Conservation (phyloP, 2,888 invertebrate species). For the Zelleria hepariella region DNA sequence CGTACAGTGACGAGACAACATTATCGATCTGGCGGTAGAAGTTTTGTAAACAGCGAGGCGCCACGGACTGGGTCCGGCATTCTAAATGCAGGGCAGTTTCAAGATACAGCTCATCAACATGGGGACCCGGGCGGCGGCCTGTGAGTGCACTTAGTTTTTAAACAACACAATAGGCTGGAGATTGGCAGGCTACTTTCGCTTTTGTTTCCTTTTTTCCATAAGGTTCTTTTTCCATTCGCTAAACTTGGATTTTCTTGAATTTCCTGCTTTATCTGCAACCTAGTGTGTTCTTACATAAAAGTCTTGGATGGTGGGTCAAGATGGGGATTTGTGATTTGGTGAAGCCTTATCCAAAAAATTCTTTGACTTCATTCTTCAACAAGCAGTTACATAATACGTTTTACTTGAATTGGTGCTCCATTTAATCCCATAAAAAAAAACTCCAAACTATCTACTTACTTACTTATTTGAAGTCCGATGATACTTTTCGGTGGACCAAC, state of each 20-base stretch:
- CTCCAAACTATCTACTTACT: no score
- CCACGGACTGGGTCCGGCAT: constrained; percentile 17
- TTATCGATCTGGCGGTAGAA: background rate
- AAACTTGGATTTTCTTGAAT: background rate
- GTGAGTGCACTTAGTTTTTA: constrained; percentile 70
- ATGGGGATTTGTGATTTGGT: no score
- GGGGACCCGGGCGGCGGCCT: constrained; percentile 95
- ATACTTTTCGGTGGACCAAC: no score
- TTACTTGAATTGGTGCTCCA: no score
- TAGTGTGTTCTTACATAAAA: background rate
- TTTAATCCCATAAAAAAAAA: no score
- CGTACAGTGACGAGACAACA: background rate
- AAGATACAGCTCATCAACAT: constrained; percentile 83
- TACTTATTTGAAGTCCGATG: no score
- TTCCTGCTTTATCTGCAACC: background rate
- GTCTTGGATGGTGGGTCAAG: no score
- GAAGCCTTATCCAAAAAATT: no score
- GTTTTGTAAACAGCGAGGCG: background rate
- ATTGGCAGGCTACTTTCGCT: background rate
- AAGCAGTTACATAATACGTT: no score
- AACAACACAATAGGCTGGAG: background rate
- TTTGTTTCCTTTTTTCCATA: background rate
- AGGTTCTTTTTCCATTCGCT: background rate
- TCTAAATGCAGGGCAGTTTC: constrained; percentile 76
- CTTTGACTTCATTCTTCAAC: no score